Evolutionary conservation across 37 sponge, comb jelly and placozoan species (phyloP).

Genomic region (Beroe forskalii): DNA sequence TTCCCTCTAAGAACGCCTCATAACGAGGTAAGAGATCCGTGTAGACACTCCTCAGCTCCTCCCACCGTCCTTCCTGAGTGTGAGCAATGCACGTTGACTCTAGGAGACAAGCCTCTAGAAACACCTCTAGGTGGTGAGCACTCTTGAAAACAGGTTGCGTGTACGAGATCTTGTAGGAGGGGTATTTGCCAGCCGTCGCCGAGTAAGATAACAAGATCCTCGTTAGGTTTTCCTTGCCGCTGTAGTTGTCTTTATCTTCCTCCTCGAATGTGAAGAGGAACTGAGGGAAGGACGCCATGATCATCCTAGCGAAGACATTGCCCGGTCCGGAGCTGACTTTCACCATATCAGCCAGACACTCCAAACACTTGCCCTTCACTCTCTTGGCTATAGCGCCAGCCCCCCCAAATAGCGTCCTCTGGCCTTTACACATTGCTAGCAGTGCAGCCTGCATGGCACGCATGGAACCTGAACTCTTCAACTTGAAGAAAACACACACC

Average conservation of each 20-base stretch:
- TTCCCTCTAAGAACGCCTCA: not conserved
- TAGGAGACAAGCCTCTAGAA: slow-evolving; percentile 17
- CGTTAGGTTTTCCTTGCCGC: not conserved
- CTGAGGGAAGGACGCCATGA: slow-evolving; percentile 45
- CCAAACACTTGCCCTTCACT: slow-evolving; percentile 14
- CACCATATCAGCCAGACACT: slow-evolving; percentile 21
- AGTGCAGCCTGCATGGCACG: not conserved
- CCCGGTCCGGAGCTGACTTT: not conserved
- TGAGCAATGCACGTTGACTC: not conserved
- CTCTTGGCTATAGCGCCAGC: not conserved
- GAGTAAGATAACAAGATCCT: not conserved
- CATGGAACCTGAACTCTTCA: not conserved
- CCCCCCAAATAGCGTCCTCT: slow-evolving; percentile 51
- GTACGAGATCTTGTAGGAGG: not conserved
- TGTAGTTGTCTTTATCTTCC: not conserved
- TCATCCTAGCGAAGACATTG: not conserved
- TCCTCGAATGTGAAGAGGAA: not conserved
- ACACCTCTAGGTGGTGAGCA: slow-evolving; percentile 4
- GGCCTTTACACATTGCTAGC: slow-evolving; percentile 18
- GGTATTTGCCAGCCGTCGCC: not conserved
- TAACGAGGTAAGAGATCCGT: not conserved
- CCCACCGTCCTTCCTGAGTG: not conserved
- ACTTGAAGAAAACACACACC: not conserved
- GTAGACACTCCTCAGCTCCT: not conserved
- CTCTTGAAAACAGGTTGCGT: not conserved